These are phyloP conservation scores for Antedon mediterranea DNA, from an alignment of 53 echinoderm and acorn worm genomes.

Conservation along the genomic window DNA sequence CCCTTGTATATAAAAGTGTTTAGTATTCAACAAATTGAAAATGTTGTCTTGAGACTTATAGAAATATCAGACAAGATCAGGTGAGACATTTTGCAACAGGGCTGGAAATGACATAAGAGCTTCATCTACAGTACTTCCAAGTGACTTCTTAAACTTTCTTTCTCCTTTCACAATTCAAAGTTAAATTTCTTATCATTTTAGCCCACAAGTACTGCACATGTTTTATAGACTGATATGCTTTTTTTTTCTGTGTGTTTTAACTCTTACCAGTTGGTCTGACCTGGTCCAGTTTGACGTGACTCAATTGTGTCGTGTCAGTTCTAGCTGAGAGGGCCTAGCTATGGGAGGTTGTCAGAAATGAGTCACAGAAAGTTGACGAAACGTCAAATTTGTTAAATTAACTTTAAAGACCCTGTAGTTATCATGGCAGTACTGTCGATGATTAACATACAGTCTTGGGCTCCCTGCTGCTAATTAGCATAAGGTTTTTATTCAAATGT, in stretches of 20 bases:
- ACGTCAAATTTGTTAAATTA: neutral
- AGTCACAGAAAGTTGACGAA: neutral
- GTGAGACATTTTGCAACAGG: neutral
- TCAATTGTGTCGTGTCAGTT: neutral
- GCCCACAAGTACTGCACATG: neutral
- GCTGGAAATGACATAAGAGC: neutral
- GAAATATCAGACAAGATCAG: neutral
- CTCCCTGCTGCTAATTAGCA: too few relatives aligned
- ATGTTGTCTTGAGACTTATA: neutral
- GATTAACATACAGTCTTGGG: neutral
- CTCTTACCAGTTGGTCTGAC: neutral
- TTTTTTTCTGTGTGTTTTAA: neutral
- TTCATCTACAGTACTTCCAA: neutral
- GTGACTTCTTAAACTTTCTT: neutral
- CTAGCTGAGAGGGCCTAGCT: neutral
- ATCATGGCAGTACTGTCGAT: neutral
- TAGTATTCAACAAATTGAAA: too few relatives aligned
- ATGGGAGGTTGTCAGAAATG: neutral
- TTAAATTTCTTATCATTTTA: neutral
- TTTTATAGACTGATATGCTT: neutral
- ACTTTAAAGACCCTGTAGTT: neutral
- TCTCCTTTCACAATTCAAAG: neutral
- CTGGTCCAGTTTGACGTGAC: neutral
- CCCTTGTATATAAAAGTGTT: too few relatives aligned
- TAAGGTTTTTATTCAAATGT: too few relatives aligned